Conservation (phyloP, 2,113 vertebrate species). For the Fregata magnificens region DNA sequence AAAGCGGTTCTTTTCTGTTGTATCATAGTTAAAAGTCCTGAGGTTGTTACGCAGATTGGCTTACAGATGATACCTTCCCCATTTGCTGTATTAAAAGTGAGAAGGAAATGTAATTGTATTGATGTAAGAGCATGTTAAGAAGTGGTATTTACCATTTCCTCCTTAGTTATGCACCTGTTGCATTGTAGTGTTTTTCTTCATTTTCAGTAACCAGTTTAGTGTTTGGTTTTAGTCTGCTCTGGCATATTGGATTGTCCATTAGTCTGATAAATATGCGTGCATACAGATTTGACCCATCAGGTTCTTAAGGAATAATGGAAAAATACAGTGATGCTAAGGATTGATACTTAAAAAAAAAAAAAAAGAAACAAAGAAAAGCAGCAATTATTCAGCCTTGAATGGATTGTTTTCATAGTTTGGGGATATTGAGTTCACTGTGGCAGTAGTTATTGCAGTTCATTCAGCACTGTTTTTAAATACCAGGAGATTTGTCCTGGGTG, state of each 20-base stretch:
- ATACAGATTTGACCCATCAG: background rate
- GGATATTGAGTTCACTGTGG: background rate
- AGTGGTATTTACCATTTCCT: background rate
- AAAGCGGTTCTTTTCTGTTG: background rate
- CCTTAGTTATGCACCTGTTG: background rate
- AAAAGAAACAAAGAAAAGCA: background rate
- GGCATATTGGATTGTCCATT: background rate
- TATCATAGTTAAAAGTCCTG: background rate
- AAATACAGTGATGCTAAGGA: background rate
- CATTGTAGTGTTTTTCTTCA: background rate
- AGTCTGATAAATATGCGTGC: background rate
- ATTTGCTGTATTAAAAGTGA: background rate
- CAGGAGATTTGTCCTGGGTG: background rate
- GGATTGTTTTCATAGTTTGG: background rate
- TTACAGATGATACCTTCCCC: background rate
- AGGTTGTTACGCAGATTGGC: background rate
- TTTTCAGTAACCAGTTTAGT: slow-evolving; percentile 6
- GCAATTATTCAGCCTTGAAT: background rate
- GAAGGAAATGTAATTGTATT: background rate
- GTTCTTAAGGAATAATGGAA: background rate
- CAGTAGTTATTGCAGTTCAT: slow-evolving; percentile 17
- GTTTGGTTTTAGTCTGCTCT: background rate
- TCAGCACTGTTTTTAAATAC: slow-evolving; percentile 23
- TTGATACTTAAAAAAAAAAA: background rate
- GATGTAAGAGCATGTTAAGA: background rate